Base-by-base conservation (phyloP, 2,797 vertebrate genomes). In the Pseudopleuronectes americanus region DNA sequence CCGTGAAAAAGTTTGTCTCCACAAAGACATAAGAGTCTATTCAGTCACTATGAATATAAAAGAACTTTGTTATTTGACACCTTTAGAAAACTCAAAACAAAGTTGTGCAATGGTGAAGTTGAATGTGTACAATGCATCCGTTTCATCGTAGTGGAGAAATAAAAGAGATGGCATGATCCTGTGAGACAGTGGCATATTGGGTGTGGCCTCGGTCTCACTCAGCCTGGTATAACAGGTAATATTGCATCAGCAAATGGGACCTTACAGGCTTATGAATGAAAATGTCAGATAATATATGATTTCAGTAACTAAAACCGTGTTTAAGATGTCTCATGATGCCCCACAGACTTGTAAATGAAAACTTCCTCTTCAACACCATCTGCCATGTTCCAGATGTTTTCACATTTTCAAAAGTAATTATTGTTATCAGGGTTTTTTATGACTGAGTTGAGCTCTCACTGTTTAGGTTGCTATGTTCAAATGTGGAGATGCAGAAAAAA, bases 191-290 rank as follows among this genome's bases (percentile, higher is more conserved):
- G 57, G 68, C 38, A 73, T 33, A 41, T 2, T 57, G 76, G 84
- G 79, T 24, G 70, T 45, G 63, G 75, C 52, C 74, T 68, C 36
- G n/a, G 10, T 57, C 26, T 22, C 36, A 71, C 17, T 67, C 53
- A 69, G 45, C 48, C 72, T 6, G 19, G 38, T 48, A 77, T 77
- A 70, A 77, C 0, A 16, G 28, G 16, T 54, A 38, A 64, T 63
- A 51, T 47, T 68, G 13, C 57, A n/a, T 55, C 60, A 64, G 48
- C 47, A 76, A 62, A 71, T 51, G 13, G 58, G 45, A 33, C 22
- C 17, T 52, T 41, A 28, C 22, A 64, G 17, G 33, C 0, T 57
- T 59, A 43, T 24, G 57, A 26, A 74, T 61, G 21, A 51, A 70
- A 79, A 71, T 51, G 14, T 62, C 7, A 24, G 33, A 55, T 76